Evolutionary conservation across 64 coral and sea anemone genomes (phyloP), one percentile per base, ranked within the genome.

Genomic region (Platygyra sinensis): DNA sequence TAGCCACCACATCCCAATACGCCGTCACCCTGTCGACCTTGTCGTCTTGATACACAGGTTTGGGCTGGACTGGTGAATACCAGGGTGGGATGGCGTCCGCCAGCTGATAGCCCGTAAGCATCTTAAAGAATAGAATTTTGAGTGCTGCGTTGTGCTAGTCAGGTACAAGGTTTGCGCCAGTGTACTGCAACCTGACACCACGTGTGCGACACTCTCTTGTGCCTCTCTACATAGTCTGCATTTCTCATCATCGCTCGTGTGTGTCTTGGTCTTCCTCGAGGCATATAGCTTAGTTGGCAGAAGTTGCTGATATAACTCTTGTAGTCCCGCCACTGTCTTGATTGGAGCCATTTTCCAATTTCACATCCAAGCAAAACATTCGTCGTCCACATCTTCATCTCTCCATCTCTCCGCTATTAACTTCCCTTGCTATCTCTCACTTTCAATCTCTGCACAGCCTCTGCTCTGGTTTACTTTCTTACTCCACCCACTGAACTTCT

Each of bases 71-170:
- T 50, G 67, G 42, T 29, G 86, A 88, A 39, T 88, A 88, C 71
- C 86, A 88, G 7, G 72, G 86, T 24, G 86, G 71, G 22, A 62
- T 65, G 24, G 20, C 33, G 16, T 88, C 69, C 27, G 55, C 30
- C 12, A 88, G 71, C 30, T 51, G 38, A 17, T 74, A 62, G 73
- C 55, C 86, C 39, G 2, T 50, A 52, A 74, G 12, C 65, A 59
- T 75, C 86, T 88, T 71, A 72, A 88, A 88, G 86, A 88, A 88
- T 28, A 88, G 2, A n/a, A 88, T 65, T 33, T 88, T 57, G 27
- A 88, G 63, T 36, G 33, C 33, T 36, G 33, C 33, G 33, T 36
- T 36, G 33, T 36, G 33, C 33, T 36, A 36, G 33, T 36, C 33
- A 36, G 33, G 33, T 36, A 36, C 1, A 36, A 36, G 33, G 33